Evolutionary conservation across 2,888 invertebrate species (phyloP), one percentile per base, ranked within the genome.

Genomic region (Lomographa bimaculata): DNA sequence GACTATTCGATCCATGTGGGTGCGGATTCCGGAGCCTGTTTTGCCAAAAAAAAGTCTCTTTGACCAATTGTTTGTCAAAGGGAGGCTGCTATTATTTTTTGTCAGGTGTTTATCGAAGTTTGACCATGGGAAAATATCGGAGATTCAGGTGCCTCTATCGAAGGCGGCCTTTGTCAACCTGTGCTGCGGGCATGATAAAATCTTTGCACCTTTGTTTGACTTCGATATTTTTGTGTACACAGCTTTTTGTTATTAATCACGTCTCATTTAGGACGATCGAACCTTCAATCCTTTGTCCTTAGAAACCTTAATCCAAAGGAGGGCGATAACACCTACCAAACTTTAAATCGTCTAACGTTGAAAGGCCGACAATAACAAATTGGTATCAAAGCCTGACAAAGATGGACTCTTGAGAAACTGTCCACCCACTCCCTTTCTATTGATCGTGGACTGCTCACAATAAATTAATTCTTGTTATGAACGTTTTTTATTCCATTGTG

Each of bases 401-500:
- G 87, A 86, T 86, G 86, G 84, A 86, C 87, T 84, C 80, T 82
- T 83, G 76, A 79, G 77, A 78, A 84, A 77, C 84, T 87, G 87
- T 89, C 89, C 89, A 86, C 89, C 89, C 87, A 89, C 87, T 83
- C 80, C 73, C 64, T 60, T 66, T 68, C 84, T 79, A 84, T 86
- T 86, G 82, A 89, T 83, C 78, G 81, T 70, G 76, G 81, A 71
- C 72, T 66, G 68, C 72, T 78, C 58, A 82, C 79, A 80, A 85
- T 84, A 84, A 86, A 87, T 86, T 85, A 86, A 87, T 82, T 83
- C 86, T 73, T 80, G 84, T 86, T 87, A 86, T 86, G 77, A 87
- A 72, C 81, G 75, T 80, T 85, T 83, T 83, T 86, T 83, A 82
- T 77, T 54, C 75, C 57, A 83, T 85, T 89, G 84, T 86, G 60